Evolutionary conservation across 2,888 invertebrate species (phyloP).

Genomic region (Scaptomyza reducta): DNA sequence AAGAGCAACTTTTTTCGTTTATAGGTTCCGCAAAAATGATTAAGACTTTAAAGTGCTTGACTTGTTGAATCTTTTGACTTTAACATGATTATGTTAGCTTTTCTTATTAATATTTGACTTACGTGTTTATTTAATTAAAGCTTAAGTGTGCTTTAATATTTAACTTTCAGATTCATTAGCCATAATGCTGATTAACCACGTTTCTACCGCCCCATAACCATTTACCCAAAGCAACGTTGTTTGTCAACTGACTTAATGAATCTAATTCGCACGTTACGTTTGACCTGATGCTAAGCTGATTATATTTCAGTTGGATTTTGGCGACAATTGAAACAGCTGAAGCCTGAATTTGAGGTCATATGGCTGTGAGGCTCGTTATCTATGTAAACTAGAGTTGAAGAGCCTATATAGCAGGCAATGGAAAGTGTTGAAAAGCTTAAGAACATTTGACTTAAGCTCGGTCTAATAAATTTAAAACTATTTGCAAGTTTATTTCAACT

Average conservation of each 20-base stretch:
- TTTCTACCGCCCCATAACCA: not conserved
- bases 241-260: slow-evolving; percentile 6
- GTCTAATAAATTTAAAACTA: no score
- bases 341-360: slow-evolving; percentile 13
- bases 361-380: not conserved
- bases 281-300: slow-evolving; percentile 40
- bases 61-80: no score
- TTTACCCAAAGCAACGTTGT: not conserved
- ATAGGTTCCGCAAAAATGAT: not conserved
- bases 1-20: not conserved
- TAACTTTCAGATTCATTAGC: not conserved
- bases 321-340: slow-evolving; percentile 3
- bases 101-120: no score
- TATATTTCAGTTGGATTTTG: slow-evolving; percentile 24
- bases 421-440: not conserved
- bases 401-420: not conserved
- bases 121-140: no score
- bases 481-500: no score
- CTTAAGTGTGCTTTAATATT: not conserved
- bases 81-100: no score
- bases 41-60: not conserved
- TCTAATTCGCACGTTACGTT: slow-evolving; percentile 14
- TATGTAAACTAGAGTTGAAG: not conserved
- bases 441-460: no score
- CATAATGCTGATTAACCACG: not conserved